Percentiles rank a stretch among this genome's conserved stretches.
Evolutionary conservation across 2,888 invertebrate genomes (phyloP).

Genomic region (Arenicola marina): DNA sequence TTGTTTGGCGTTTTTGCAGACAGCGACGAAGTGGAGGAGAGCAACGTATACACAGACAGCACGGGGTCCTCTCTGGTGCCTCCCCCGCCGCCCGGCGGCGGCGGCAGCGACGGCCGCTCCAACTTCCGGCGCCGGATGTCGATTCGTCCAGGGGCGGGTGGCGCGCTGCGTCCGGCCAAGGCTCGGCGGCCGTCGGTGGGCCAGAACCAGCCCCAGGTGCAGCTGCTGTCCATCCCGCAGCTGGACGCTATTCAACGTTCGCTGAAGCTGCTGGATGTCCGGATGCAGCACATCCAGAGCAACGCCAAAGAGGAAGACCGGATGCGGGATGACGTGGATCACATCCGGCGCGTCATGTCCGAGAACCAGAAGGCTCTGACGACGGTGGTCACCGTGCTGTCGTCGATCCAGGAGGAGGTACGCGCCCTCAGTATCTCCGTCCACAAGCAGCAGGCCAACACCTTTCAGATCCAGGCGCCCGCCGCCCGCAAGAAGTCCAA

Average conservation of each 20-base stretch:
- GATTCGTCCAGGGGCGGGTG: constrained; percentile 7
- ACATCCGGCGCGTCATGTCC: constrained; percentile 56
- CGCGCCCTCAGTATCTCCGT: constrained; percentile 19
- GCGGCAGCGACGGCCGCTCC: not conserved
- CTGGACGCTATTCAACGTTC: constrained; percentile 59
- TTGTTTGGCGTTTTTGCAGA: too few relatives aligned
- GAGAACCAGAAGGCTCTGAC: constrained; percentile 61
- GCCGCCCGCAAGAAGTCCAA: constrained; percentile 2
- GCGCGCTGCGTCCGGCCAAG: constrained; percentile 2
- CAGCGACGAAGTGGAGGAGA: constrained; percentile 2
- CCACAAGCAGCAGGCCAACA: constrained; percentile 22
- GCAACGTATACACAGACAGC: not conserved
- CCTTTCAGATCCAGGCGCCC: constrained; percentile 24
- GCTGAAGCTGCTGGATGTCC: constrained; percentile 59
- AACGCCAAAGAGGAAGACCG: constrained; percentile 56
- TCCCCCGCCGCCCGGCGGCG: not conserved
- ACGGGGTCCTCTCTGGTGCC: constrained; percentile 1
- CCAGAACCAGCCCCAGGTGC: constrained; percentile 35
- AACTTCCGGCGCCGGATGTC: constrained; percentile 6
- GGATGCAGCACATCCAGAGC: constrained; percentile 58
- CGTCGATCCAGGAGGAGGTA: constrained; percentile 52
- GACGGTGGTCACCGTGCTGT: constrained; percentile 57
- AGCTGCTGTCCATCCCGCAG: constrained; percentile 59
- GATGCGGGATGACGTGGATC: constrained; percentile 58
- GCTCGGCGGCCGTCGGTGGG: not conserved